These are phyloP conservation scores for Thamnophis elegans DNA, from an alignment of 2,797 vertebrate species.

Conservation along the genomic window DNA sequence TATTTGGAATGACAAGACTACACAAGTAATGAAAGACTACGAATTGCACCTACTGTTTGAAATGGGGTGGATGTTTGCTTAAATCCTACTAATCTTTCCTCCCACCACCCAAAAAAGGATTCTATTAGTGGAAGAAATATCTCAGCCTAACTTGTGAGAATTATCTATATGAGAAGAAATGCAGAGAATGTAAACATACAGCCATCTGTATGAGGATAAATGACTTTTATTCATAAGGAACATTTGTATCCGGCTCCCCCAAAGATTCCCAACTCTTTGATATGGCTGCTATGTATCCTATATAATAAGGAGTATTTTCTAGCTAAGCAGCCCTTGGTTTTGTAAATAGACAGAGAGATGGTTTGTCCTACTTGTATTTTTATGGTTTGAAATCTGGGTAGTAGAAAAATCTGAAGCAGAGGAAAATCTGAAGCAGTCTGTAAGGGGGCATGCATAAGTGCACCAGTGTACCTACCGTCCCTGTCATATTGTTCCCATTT, in stretches of 20 bases:
- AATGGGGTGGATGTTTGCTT: neutral
- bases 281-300: neutral
- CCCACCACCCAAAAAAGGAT: neutral
- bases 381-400: neutral
- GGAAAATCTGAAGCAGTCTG: too few relatives aligned
- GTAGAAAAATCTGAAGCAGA: neutral
- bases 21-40: neutral
- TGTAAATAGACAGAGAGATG: neutral
- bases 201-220: neutral
- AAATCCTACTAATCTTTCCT: neutral
- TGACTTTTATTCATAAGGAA: neutral
- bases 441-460: too few relatives aligned
- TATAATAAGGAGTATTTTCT: neutral
- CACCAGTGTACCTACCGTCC: too few relatives aligned
- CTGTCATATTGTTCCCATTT: too few relatives aligned
- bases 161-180: neutral
- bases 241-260: neutral
- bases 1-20: neutral
- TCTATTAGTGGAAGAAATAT: neutral
- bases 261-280: neutral
- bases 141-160: neutral
- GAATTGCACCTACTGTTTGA: neutral
- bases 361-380: neutral
- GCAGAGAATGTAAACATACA: neutral
- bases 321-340: neutral